Base-by-base conservation (phyloP, 2,888 invertebrate genomes). In the Drosophila lutescens region DNA sequence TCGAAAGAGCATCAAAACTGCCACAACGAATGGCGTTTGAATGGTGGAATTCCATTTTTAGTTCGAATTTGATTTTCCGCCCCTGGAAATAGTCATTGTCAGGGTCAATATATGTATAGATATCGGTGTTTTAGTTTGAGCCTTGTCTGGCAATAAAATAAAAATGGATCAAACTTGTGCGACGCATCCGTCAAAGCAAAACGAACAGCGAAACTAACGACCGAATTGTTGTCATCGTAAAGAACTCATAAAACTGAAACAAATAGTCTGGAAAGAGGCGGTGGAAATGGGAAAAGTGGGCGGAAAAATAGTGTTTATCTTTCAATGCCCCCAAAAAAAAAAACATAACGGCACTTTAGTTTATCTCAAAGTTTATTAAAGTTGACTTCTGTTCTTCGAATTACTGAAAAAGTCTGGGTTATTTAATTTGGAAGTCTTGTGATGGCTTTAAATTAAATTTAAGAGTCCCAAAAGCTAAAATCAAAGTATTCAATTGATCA, bases 111-210 rank as follows among this genome's bases (percentile, higher is more conserved):
- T 68, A 68, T 50, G 68, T 71, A 73, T 36, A 67, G 51, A 63
- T 50, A 66, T 43, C n/a, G 26, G 49, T 61, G 34, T 62, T 68
- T 74, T 79, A 80, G 77, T 72, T 50, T 53, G 70, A 41, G 4
- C 46, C 51, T 23, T 46, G 34, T 20, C 34, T 32, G 47, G 47
- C 17, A 66, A 44, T 34, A 66, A 38, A 55, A 84, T 79, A 72
- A 74, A 84, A 84, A 84, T 81, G 82, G 68, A 80, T 80, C 79
- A 85, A 81, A 80, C 85, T 80, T 84, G 67, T 75, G 78, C 56
- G 20, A 76, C 75, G 74, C 74, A 68, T 74, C 47, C 23, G 32
- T 54, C 49, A 58, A 65, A 65, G 46, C 41, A 40, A 47, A 61
- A n/a, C 60, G 38, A 74, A 63, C 43, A 60, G 36, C 53, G 32